Evolutionary conservation across 2,113 vertebrate species (phyloP).

Genomic region (Turnix velox): DNA sequence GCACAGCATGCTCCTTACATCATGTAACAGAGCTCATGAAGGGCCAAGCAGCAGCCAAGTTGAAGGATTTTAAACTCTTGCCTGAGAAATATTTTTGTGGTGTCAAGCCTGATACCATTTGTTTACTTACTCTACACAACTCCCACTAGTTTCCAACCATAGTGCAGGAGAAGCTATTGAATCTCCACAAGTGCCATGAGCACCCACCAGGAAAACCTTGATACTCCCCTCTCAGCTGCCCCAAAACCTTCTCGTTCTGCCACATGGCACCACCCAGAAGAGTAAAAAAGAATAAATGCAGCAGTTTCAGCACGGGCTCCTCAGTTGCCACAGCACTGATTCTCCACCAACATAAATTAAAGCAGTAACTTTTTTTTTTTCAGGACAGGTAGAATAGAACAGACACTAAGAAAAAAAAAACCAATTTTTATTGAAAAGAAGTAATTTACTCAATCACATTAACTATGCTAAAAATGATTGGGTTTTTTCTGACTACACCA

Average conservation of each 20-base stretch:
- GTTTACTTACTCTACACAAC: background rate
- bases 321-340: background rate
- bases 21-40: rapidly evolving
- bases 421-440: constrained; percentile 62
- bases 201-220: background rate
- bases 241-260: background rate
- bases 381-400: constrained; percentile 34
- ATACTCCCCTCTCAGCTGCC: background rate
- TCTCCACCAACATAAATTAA: background rate
- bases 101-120: background rate
- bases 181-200: background rate
- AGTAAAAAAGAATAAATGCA: background rate
- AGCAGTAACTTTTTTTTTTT: background rate
- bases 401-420: constrained; percentile 51
- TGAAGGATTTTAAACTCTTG: background rate
- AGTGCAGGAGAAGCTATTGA: rapidly evolving
- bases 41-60: rapidly evolving
- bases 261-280: background rate
- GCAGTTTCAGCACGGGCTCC: background rate
- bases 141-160: background rate
- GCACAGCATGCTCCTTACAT: background rate
- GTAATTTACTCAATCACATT: constrained; percentile 64
- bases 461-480: constrained; percentile 61
- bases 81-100: background rate
- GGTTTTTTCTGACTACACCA: constrained; percentile 60